Percentiles rank a stretch among this genome's conserved stretches.
phyloP scores from a whole-genome alignment of 1,140 invertebrate genomes.

The Papilio machaon region DNA sequence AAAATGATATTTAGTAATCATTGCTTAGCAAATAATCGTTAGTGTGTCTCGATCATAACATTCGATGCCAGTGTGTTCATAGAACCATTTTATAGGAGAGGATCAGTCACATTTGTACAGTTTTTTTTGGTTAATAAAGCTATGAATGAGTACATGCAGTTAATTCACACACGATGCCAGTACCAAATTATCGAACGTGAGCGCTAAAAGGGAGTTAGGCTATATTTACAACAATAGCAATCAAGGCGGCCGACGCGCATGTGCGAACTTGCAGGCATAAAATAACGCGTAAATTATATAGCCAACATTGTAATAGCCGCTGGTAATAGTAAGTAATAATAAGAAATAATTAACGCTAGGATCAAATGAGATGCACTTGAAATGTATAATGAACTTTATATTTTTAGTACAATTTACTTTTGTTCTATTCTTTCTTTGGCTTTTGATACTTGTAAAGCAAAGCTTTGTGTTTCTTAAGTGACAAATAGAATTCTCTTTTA shows the following conservation, averaged over 20 bases:
- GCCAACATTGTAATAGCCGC: slow-evolving; percentile 63
- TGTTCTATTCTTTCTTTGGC: too few species aligned
- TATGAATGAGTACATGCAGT: background rate
- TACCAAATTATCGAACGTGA: slow-evolving; percentile 30
- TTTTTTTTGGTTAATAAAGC: background rate
- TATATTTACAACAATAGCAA: slow-evolving; percentile 46
- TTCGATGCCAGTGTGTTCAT: background rate
- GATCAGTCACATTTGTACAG: background rate
- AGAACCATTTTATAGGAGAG: background rate
- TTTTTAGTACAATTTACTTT: background rate
- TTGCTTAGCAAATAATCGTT: background rate
- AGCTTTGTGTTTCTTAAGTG: too few species aligned
- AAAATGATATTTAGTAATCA: background rate
- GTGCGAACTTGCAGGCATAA: slow-evolving; percentile 68
- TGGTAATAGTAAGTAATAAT: slow-evolving; percentile 38
- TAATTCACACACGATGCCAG: slow-evolving; percentile 11
- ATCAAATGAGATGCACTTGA: background rate
- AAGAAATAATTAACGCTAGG: slow-evolving; percentile 34
- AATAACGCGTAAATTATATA: slow-evolving; percentile 66
- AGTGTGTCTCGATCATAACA: background rate
- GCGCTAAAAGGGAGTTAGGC: slow-evolving; percentile 29
- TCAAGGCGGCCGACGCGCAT: slow-evolving; percentile 55
- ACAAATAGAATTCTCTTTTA: too few species aligned
- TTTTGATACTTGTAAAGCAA: background rate
- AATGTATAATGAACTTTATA: background rate